Percentiles rank a stretch among this genome's conserved stretches.
These are phyloP conservation scores for Stratiomys singularior DNA, from an alignment of 2,888 invertebrate species.

Conservation along the genomic window DNA sequence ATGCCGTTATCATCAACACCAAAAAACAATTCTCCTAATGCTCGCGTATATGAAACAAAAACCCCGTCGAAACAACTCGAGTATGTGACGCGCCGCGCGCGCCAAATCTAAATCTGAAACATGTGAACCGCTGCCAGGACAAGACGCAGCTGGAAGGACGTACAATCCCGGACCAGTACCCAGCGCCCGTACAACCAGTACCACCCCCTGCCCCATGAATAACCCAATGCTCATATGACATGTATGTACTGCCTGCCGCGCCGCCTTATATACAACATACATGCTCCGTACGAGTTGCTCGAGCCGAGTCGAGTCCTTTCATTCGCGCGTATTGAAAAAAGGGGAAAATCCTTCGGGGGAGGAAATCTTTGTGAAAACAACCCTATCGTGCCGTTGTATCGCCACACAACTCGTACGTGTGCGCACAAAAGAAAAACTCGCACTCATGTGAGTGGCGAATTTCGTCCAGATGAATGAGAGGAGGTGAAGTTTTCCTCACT, in stretches of 20 bases:
- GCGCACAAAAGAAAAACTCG: conserved; percentile 47
- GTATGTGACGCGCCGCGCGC: conserved; percentile 34
- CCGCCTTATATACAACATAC: conserved; percentile 43
- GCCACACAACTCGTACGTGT: conserved; percentile 45
- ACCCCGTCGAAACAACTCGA: conserved; percentile 20
- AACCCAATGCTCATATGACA: conserved; percentile 47
- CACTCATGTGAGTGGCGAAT: conserved; percentile 45
- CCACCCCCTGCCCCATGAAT: conserved; percentile 39
- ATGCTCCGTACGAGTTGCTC: conserved; percentile 42
- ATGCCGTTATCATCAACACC: conserved; percentile 44
- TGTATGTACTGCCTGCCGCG: conserved; percentile 41
- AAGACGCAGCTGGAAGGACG: conserved; percentile 33
- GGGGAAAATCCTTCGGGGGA: conserved; percentile 46
- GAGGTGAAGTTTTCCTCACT: conserved; percentile 26
- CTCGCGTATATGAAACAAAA: conserved; percentile 42
- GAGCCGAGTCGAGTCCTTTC: conserved; percentile 16
- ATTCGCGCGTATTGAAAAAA: conserved; percentile 41
- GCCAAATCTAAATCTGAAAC: conserved; percentile 41
- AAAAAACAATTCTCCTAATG: conserved; percentile 47
- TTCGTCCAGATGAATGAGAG: conserved; percentile 25
- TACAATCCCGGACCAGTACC: conserved; percentile 9
- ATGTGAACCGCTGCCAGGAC: conserved; percentile 34
- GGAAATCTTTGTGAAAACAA: conserved; percentile 42
- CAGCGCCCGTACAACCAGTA: neutral
- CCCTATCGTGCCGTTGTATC: conserved; percentile 45